These are phyloP conservation scores for Cosmorhoe ocellata DNA, from an alignment of 2,888 invertebrate species.

Conservation along the genomic window DNA sequence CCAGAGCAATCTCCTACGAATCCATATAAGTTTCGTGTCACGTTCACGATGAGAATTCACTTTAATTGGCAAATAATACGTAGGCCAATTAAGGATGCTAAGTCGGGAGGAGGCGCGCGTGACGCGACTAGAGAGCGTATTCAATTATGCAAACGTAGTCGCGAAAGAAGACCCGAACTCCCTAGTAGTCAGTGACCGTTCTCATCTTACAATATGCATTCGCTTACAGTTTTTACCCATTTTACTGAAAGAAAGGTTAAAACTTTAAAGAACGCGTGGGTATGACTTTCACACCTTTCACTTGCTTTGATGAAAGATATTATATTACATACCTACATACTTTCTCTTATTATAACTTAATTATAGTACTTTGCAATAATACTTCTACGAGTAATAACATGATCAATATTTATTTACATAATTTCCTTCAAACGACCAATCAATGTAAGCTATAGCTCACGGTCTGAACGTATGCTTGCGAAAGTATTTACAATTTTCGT, in stretches of 20 bases:
- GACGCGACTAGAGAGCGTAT: constrained; percentile 76
- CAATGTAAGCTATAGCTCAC: no score
- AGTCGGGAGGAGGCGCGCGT: constrained; percentile 78
- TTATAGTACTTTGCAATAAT: constrained; percentile 17
- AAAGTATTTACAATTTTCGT: no score
- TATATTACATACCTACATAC: constrained; percentile 41
- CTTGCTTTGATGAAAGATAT: constrained; percentile 43
- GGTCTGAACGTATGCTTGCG: no score
- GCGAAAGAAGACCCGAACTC: constrained; percentile 64
- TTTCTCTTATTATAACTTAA: constrained; percentile 37
- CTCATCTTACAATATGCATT: constrained; percentile 18
- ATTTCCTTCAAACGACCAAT: no score
- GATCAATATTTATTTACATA: no score
- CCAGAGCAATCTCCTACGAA: constrained; percentile 58
- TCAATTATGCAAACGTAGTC: constrained; percentile 79
- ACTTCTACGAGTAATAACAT: no score
- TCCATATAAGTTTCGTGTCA: constrained; percentile 77
- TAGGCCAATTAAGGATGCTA: constrained; percentile 82
- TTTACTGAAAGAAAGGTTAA: constrained; percentile 10
- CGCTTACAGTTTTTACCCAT: constrained; percentile 11
- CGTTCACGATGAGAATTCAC: constrained; percentile 80
- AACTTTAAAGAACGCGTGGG: constrained; percentile 24
- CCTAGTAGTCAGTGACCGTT: constrained; percentile 52
- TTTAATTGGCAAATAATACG: constrained; percentile 84
- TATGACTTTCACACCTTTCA: constrained; percentile 61